Percentiles rank a stretch among this genome's conserved stretches.
Conservation (phyloP, 2,888 invertebrate genomes). For the Ischnura elegans region DNA sequence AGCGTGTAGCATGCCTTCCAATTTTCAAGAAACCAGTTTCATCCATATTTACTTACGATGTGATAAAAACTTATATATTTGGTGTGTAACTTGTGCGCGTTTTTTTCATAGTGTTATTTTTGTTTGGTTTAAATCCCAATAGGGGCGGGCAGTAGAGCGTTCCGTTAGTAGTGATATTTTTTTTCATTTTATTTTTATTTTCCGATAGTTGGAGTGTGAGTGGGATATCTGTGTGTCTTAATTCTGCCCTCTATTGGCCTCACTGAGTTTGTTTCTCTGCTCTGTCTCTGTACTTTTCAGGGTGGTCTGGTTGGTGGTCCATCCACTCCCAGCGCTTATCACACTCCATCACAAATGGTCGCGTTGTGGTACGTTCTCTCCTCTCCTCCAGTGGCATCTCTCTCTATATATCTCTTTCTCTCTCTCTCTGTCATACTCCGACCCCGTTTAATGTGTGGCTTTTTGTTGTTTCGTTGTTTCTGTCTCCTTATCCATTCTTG, state of each 20-base stretch:
- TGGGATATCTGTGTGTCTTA: not conserved
- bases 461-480: conserved; percentile 56
- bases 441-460: conserved; percentile 61
- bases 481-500: conserved; percentile 55
- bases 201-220: conserved; percentile 19
- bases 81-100: not conserved
- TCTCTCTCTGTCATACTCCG: not conserved
- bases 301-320: conserved; percentile 61
- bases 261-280: conserved; percentile 61
- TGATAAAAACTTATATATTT: not conserved
- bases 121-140: conserved; percentile 16
- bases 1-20: not conserved
- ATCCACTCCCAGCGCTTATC: conserved; percentile 62
- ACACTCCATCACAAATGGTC: conserved; percentile 62
- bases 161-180: not conserved
- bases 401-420: conserved; percentile 29
- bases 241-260: conserved; percentile 45
- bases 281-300: conserved; percentile 65
- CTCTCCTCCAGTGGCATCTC: conserved; percentile 37
- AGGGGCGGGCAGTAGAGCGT: conserved; percentile 26
- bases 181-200: too few species aligned
- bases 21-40: conserved; percentile 14
- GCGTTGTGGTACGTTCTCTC: conserved; percentile 60
- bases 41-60: not conserved
- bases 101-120: not conserved